Conservation (phyloP, 2,888 invertebrate species). For the Globia sparganii region DNA sequence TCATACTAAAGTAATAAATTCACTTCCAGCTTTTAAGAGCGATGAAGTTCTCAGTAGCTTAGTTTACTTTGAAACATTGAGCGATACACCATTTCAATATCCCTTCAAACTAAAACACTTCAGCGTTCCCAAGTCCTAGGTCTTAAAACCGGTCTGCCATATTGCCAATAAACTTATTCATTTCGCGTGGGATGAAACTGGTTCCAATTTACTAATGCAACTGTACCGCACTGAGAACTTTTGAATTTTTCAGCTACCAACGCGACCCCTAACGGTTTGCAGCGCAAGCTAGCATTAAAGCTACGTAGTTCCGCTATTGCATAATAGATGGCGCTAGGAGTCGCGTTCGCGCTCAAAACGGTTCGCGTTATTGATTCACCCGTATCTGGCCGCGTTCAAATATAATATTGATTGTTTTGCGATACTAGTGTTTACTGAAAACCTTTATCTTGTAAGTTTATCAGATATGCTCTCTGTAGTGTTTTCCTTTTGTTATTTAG, state of each 20-base stretch:
- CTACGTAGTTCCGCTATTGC: slow-evolving; percentile 76
- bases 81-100: slow-evolving; percentile 9
- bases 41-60: not conserved
- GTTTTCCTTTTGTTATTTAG: slow-evolving; percentile 60
- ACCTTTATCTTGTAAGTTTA: slow-evolving; percentile 73
- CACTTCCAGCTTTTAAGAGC: not conserved
- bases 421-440: slow-evolving; percentile 76
- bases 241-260: slow-evolving; percentile 45
- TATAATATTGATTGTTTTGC: slow-evolving; percentile 81
- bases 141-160: slow-evolving; percentile 63
- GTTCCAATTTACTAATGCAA: slow-evolving; percentile 66
- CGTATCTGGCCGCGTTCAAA: slow-evolving; percentile 75
- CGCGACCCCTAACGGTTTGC: slow-evolving; percentile 44
- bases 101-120: slow-evolving; percentile 23
- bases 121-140: slow-evolving; percentile 36
- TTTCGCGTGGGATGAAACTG: slow-evolving; percentile 64
- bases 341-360: slow-evolving; percentile 39
- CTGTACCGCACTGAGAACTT: slow-evolving; percentile 30
- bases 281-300: slow-evolving; percentile 25
- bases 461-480: slow-evolving; percentile 62
- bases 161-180: slow-evolving; percentile 59
- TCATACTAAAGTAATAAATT: slow-evolving; percentile 6
- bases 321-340: slow-evolving; percentile 80
- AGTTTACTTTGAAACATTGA: slow-evolving; percentile 28
- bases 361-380: slow-evolving; percentile 75